Evolutionary conservation across 2,888 invertebrate species (phyloP), one percentile per base, ranked within the genome.

Genomic region (Troides oblongomaculatus): DNA sequence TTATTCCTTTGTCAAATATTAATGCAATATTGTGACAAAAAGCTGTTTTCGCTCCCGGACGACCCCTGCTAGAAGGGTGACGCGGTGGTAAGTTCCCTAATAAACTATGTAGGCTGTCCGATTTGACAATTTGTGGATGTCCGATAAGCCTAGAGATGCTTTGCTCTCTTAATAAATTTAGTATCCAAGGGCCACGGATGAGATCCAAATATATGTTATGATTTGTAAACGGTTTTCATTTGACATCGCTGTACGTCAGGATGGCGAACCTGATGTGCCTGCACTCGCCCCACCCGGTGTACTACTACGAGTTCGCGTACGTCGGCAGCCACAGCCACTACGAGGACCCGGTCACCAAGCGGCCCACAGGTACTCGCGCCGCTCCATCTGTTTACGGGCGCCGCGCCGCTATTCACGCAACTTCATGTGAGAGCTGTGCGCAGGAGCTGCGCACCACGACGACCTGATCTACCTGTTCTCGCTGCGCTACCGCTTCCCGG

Each of bases 381-480:
- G 14, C 60, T 39, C n/a, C 18, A 36, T 6, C 53, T 53, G 18
- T 5, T 17, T 14, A n/a, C 17, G 53, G 53, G n/a, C 53, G 53
- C 8, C 56, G 10, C 18, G 0, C 30, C 18, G 2, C 4, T 14
- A 21, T 61, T 61, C 8, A 3, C 39, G 39, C 36, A 58, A 58
- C 18, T 21, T 46, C 12, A 46, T 46, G 43, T 23, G 23, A 59
- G 39, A 0, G 17, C 12, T 30, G 4, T 59, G 17, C 17, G 23
- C 64, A 66, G 66, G 56, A 21, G 66, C 56, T 17, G 66, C 66
- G 7, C 66, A 66, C 62, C 88, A 89, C 74, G 91, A 94, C 72
- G 94, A 94, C 74, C 77, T 93, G 62, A 83, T 93, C 70, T 94
- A 93, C 77, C 74, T 94, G 50, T 93, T 93, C 77, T 82, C 86